Evolutionary conservation across 2,888 invertebrate species (phyloP), one percentile per base, ranked within the genome.

Genomic region (Mythimna pallens): DNA sequence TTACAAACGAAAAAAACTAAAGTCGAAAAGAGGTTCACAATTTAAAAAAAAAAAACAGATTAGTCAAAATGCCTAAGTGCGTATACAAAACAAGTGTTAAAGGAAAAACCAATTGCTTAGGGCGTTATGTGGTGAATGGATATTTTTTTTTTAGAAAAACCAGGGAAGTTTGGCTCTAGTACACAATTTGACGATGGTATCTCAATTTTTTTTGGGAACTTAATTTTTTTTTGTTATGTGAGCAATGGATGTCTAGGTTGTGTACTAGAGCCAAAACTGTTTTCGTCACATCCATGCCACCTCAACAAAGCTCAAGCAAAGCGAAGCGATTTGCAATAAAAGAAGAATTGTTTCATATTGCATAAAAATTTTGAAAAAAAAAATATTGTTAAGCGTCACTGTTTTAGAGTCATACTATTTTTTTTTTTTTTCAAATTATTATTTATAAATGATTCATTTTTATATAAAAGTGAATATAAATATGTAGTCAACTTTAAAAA

Each of bases 41-140:
- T 80, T 65, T 83, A 88, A 86, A 85, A 86, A 25, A n/a, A 40
- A 43, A 14, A 89, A 87, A 88, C 83, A 87, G 91, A 95, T 96
- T 95, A 95, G 95, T 95, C 92, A 94, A 88, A 84, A 90, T 91
- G 89, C 91, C 92, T 93, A 93, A 86, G 85, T 87, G 91, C 89
- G 85, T 91, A 95, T 94, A 96, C 95, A 96, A 94, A 80, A 95
- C 95, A 95, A 95, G 96, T 95, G 95, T 96, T 96, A 96, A 94
- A 93, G 93, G 93, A 93, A 93, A 92, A 94, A 89, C 91, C 94
- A 89, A 89, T 93, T 93, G 95, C 95, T 94, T 81, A 93, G 93
- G 90, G 90, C 90, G 90, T 94, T 94, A 95, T 90, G 88, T 89
- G 90, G 91, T 89, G 91, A 87, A 90, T 87, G 89, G 86, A 87